These are phyloP conservation scores for Cistogaster globosa DNA, from an alignment of 2,888 invertebrate species.

Conservation along the genomic window DNA sequence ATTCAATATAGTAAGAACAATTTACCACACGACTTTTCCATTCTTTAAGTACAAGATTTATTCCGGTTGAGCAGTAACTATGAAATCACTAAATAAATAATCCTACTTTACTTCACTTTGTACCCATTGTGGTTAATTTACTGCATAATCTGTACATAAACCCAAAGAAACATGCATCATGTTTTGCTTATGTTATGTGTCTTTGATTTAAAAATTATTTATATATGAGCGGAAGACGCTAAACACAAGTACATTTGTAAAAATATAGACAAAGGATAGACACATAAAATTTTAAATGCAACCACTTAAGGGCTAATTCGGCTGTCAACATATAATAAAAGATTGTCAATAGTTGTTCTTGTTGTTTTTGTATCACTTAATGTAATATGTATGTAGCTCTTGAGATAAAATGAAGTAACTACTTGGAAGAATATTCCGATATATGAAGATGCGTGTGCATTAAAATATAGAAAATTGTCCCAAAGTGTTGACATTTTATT, in stretches of 20 bases:
- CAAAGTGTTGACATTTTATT: constrained; percentile 47
- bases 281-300: constrained; percentile 62
- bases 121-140: constrained; percentile 4
- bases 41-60: too few species aligned
- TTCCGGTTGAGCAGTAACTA: too few species aligned
- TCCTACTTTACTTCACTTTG: too few species aligned
- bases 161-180: constrained; percentile 29
- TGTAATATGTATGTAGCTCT: constrained; percentile 25
- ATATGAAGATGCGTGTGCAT: constrained; percentile 9
- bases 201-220: constrained; percentile 31
- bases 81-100: too few species aligned
- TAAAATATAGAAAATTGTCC: constrained; percentile 32
- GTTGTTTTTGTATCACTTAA: constrained; percentile 38
- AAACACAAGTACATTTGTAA: background rate
- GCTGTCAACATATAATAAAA: constrained; percentile 68
- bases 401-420: constrained; percentile 23
- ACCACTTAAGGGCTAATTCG: constrained; percentile 71
- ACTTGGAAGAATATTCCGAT: constrained; percentile 28
- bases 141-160: background rate
- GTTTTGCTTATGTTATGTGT: constrained; percentile 4
- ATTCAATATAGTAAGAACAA: too few species aligned
- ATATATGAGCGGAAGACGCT: constrained; percentile 23
- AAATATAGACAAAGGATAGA: constrained; percentile 11
- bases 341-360: constrained; percentile 45
- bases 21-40: too few species aligned